Conservation (phyloP, 2,113 vertebrate species). For the Ibidorhyncha struthersii region DNA sequence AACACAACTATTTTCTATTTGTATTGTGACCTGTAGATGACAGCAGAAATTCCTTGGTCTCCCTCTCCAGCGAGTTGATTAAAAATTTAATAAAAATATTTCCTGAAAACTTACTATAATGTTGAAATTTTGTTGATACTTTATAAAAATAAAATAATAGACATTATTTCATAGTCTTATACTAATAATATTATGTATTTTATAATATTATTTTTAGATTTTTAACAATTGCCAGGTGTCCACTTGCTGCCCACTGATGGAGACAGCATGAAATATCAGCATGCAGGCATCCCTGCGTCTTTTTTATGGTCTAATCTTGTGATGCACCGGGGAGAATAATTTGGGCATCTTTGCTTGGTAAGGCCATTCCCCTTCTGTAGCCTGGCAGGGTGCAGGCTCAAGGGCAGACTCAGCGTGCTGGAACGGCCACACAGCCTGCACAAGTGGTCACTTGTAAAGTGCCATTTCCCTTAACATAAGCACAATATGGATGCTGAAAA, state of each 20-base stretch:
- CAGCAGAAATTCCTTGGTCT: constrained; percentile 18
- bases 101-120: not conserved
- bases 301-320: not conserved
- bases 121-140: not conserved
- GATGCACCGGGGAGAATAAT: not conserved
- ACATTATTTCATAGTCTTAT: not conserved
- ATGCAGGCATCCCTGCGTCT: not conserved
- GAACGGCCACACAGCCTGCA: rapidly evolving
- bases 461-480: not conserved
- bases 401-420: not conserved
- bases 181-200: not conserved
- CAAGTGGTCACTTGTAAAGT: not conserved
- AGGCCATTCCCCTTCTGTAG: not conserved
- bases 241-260: rapidly evolving
- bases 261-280: not conserved
- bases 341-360: not conserved
- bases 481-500: not conserved
- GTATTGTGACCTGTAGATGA: constrained; percentile 14
- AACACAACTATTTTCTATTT: constrained; percentile 13
- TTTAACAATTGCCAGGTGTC: not conserved
- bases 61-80: not conserved
- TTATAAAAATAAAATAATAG: not conserved
- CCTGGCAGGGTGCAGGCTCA: not conserved
- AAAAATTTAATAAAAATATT: not conserved
- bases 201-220: not conserved